phyloP scores from a whole-genome alignment of 1,140 invertebrate genomes.

The Aphelenchoides besseyi region DNA sequence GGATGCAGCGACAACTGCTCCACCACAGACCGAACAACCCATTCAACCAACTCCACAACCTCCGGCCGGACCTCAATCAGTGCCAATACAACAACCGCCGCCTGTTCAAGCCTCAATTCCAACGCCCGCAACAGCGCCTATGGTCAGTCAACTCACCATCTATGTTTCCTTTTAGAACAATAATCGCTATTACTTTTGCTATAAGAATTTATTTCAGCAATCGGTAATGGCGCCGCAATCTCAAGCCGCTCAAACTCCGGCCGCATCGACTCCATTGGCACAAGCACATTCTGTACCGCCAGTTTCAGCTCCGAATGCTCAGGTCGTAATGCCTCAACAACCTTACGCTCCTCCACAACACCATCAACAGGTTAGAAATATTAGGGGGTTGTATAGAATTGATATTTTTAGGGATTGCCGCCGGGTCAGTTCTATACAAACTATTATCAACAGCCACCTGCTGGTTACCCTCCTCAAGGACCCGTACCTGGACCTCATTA shows the following conservation, averaged over 20 bases:
- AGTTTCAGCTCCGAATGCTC: slow-evolving; percentile 2
- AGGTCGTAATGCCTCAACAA: slow-evolving; percentile 27
- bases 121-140: slow-evolving; percentile 24
- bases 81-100: slow-evolving; percentile 28
- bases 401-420: background rate
- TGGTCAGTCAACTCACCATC: too few species aligned
- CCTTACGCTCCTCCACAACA: slow-evolving; percentile 30
- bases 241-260: slow-evolving; percentile 17
- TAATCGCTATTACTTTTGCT: background rate
- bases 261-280: slow-evolving; percentile 12
- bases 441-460: background rate
- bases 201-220: too few species aligned
- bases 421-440: slow-evolving; percentile 13
- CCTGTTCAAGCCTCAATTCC: slow-evolving; percentile 8
- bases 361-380: too few species aligned
- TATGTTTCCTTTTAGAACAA: too few species aligned
- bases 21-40: slow-evolving; percentile 22
- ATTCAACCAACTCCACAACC: background rate
- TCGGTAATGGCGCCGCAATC: slow-evolving; percentile 25
- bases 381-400: background rate
- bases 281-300: slow-evolving; percentile 16
- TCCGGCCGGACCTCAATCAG: background rate
- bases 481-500: background rate
- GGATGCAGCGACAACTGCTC: background rate
- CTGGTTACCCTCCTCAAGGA: background rate